Conservation (phyloP, 2,888 invertebrate genomes). For the Chrysotoxum bicinctum region DNA sequence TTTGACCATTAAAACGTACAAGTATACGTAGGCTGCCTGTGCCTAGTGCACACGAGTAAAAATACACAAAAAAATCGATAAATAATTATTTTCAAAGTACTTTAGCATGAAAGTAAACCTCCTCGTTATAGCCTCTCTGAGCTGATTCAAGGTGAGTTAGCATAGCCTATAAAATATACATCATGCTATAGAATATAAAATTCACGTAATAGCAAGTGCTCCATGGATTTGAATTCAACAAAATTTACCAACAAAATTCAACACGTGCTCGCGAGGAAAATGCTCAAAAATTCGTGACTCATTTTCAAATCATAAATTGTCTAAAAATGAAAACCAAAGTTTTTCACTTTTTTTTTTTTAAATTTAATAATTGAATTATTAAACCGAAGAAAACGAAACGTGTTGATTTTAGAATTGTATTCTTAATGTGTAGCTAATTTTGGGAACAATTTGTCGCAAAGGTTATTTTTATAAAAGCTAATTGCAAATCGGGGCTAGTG, state of each 20-base stretch:
- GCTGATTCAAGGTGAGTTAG: conserved; percentile 49
- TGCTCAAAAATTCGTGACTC: conserved; percentile 15
- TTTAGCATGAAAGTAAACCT: conserved; percentile 47
- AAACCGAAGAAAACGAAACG: neutral
- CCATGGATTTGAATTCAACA: conserved; percentile 47
- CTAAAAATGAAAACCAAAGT: neutral
- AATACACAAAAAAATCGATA: conserved; percentile 41
- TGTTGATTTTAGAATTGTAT: conserved; percentile 8
- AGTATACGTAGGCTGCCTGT: neutral
- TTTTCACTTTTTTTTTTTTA: neutral
- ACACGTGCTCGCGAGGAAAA: conserved; percentile 31
- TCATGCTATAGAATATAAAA: conserved; percentile 8
- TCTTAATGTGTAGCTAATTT: neutral
- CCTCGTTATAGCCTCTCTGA: neutral
- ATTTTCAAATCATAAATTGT: neutral
- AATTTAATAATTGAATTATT: conserved; percentile 16
- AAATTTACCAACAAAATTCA: neutral
- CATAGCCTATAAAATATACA: conserved; percentile 27
- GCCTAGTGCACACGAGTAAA: neutral
- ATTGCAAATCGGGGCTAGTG: neutral
- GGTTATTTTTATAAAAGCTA: neutral
- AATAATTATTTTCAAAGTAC: conserved; percentile 51
- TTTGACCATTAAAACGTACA: neutral
- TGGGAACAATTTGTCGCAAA: neutral
- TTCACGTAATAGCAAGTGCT: conserved; percentile 28